These are phyloP conservation scores for Prolemur simus DNA, from an alignment of 2,113 vertebrate genomes.

Conservation along the genomic window DNA sequence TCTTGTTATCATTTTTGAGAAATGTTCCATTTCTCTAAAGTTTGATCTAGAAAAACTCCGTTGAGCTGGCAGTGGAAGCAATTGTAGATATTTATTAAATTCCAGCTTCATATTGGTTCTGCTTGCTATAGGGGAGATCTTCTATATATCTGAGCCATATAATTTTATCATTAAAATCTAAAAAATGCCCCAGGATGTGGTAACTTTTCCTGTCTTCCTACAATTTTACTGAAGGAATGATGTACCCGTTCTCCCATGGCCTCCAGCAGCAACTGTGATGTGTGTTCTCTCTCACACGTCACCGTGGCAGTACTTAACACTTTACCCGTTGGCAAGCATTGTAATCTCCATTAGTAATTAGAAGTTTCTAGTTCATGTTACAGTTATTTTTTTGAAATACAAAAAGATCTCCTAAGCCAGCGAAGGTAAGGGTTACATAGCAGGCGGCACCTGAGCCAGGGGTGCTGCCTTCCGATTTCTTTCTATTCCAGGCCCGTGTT, in stretches of 20 bases:
- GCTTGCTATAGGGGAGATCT: accelerated
- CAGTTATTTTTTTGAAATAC: neutral
- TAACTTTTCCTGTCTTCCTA: neutral
- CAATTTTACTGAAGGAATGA: neutral
- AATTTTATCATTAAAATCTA: neutral
- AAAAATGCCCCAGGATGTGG: neutral
- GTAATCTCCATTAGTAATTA: accelerated
- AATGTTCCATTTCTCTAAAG: neutral
- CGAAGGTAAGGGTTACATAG: accelerated
- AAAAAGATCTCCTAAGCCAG: neutral
- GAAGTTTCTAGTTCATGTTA: too few relatives aligned
- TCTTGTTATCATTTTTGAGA: neutral
- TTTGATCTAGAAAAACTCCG: neutral
- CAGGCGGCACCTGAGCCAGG: accelerated
- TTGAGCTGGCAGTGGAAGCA: neutral
- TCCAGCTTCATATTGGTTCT: neutral
- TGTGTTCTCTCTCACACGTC: accelerated
- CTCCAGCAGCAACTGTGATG: accelerated
- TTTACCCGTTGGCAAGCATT: accelerated
- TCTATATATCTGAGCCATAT: neutral
- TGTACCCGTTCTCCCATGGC: accelerated
- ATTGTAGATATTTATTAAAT: neutral
- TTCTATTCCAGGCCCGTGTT: accelerated
- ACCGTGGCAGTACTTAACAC: accelerated
- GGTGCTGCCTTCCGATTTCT: accelerated